Conservation (phyloP, 2,797 vertebrate genomes). For the Acanthornis magna region DNA sequence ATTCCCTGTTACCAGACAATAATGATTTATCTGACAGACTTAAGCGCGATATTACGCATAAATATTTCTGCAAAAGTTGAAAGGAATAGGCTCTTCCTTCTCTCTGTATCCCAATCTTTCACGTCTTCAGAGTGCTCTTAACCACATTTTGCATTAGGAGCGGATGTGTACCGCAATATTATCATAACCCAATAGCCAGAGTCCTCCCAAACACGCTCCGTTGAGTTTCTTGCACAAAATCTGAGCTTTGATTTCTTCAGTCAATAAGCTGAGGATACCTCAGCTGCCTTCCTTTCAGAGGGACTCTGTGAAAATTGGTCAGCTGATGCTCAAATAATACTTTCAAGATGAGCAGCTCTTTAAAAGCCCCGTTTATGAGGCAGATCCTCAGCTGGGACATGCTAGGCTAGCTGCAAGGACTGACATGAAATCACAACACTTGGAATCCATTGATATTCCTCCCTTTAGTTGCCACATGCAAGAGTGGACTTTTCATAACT, state of each 20-base stretch:
- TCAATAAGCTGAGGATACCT: background rate
- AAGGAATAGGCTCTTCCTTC: background rate
- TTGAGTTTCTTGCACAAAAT: background rate
- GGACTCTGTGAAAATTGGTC: background rate
- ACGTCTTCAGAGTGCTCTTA: background rate
- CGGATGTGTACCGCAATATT: background rate
- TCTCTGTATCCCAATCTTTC: background rate
- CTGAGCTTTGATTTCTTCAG: background rate
- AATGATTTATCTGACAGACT: background rate
- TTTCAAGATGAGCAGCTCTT: background rate
- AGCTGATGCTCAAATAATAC: background rate
- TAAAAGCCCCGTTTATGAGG: background rate
- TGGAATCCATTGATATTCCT: background rate
- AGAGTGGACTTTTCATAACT: background rate
- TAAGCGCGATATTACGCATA: background rate
- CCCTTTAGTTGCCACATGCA: background rate
- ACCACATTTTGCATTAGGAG: background rate
- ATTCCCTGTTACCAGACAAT: background rate
- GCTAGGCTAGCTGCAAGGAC: background rate
- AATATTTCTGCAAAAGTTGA: background rate
- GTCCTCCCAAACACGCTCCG: background rate
- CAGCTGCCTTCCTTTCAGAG: background rate
- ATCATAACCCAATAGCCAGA: background rate
- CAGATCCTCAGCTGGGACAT: background rate
- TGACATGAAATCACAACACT: rapidly evolving